Conservation (phyloP, 1,140 invertebrate species). For the Eubasilissa regina region DNA sequence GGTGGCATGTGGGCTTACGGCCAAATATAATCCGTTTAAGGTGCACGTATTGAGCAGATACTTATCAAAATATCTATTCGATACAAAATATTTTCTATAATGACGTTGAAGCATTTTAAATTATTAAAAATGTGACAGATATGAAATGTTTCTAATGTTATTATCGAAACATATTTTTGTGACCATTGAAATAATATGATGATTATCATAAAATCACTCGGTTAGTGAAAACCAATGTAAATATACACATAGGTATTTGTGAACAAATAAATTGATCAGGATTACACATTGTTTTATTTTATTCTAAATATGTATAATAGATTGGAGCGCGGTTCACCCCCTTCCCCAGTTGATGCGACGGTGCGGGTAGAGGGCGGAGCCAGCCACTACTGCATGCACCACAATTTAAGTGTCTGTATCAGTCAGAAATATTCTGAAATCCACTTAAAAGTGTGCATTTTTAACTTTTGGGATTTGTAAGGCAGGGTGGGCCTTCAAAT, state of each 20-base stretch:
- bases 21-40: slow-evolving; percentile 15
- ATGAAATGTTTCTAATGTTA: slow-evolving; percentile 49
- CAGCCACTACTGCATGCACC: too few relatives aligned
- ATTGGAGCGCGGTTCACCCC: too few relatives aligned
- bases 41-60: slow-evolving; percentile 7
- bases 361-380: too few relatives aligned
- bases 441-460: too few relatives aligned
- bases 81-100: slow-evolving; percentile 30
- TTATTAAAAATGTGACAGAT: slow-evolving; percentile 9
- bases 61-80: slow-evolving; percentile 34
- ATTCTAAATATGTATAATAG: too few relatives aligned
- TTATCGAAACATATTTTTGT: slow-evolving; percentile 47
- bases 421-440: too few relatives aligned
- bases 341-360: too few relatives aligned
- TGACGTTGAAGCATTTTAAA: slow-evolving; percentile 50
- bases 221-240: slow-evolving; percentile 61
- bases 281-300: slow-evolving; percentile 48
- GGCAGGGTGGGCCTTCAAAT: too few relatives aligned
- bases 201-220: slow-evolving; percentile 59
- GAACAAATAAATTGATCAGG: slow-evolving; percentile 60
- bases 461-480: too few relatives aligned
- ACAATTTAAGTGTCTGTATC: too few relatives aligned
- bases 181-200: slow-evolving; percentile 57
- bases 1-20: slow-evolving; percentile 22
- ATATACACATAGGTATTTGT: slow-evolving; percentile 61